A percentile compares a stretch with the other conserved stretches of the same genome.
These are phyloP conservation scores for Patiria pectinifera DNA, from an alignment of 53 echinoderm and acorn worm species.

Conservation along the genomic window DNA sequence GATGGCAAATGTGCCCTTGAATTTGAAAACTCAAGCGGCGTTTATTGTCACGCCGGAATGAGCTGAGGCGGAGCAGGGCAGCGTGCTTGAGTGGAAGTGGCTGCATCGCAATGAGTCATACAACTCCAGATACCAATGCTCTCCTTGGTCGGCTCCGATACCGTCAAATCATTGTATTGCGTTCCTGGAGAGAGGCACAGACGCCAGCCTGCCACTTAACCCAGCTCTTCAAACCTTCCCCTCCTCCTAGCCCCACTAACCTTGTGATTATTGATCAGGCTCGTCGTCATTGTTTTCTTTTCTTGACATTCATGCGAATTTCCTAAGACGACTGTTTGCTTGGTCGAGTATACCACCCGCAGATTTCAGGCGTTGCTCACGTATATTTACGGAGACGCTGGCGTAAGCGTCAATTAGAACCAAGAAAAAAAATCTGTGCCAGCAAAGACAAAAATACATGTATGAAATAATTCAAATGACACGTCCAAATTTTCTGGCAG, in stretches of 20 bases:
- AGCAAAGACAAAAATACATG: background rate
- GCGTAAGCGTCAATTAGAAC: background rate
- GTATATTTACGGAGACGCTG: background rate
- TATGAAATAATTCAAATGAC: conserved; percentile 21
- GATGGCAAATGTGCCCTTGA: conserved; percentile 42
- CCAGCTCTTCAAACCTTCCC: conserved; percentile 14
- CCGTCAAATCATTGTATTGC: conserved; percentile 51
- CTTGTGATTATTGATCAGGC: conserved; percentile 53
- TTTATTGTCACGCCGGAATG: conserved; percentile 19
- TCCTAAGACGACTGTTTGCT: background rate
- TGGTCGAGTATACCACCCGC: background rate
- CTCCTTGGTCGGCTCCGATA: conserved; percentile 3
- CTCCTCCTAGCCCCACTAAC: conserved; percentile 49
- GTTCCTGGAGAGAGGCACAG: conserved; percentile 6
- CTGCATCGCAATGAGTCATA: conserved; percentile 46
- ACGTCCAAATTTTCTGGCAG: conserved; percentile 2
- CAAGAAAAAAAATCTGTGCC: background rate
- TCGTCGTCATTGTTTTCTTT: conserved; percentile 52
- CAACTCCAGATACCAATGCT: conserved; percentile 33
- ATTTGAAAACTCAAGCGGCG: conserved; percentile 10
- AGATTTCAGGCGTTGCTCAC: conserved; percentile 8
- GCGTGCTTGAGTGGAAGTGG: conserved; percentile 27
- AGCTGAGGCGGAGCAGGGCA: background rate
- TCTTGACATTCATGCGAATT: conserved; percentile 46
- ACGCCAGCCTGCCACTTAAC: conserved; percentile 55